Evolutionary conservation across 2,113 vertebrate genomes (phyloP), one percentile per base, ranked within the genome.

Genomic region (Coracopsis vasa): DNA sequence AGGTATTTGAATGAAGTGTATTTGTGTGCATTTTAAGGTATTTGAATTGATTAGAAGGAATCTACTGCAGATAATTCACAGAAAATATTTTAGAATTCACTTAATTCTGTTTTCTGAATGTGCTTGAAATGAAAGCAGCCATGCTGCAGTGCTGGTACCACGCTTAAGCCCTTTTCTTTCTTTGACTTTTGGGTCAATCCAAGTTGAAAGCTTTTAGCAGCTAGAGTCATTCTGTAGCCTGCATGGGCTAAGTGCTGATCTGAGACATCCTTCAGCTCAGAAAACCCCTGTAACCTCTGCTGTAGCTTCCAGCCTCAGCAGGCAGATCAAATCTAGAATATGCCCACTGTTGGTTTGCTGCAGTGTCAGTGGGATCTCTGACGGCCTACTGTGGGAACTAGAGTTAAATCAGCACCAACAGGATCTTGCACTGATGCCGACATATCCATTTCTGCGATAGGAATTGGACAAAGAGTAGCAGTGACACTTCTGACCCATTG

Each of bases 261-360:
- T 77, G 37, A 77, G 56, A 56, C 1, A 39, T 4, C 3, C 6
- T 51, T 45, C 51, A 67, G 16, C 6, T 93, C 27, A 67, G 70
- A 80, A 82, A 79, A 80, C 13, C 35, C 4, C 51, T 64, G 35
- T 48, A 54, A 37, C 12, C 31, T 60, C 37, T 53, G 28, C 9
- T 39, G 8, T 29, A 7, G 24, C 65, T 67, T 16, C 25, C 45
- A 66, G 31, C 18, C 28, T 27, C 29, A 66, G 44, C 18, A 35
- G 45, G n/a, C 2, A 0, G 18, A 54, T 62, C 42, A 79, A 47
- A 37, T 14, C 28, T 71, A 53, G 56, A 9, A 2, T 0, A 3
- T 41, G 24, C 14, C n/a, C 28, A 7, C 64, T 19, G 45, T 31
- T 18, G 9, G 27, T 20, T 9, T 39, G 58, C 41, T 70, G 35